phyloP scores from a whole-genome alignment of 2,797 vertebrate genomes.

The Chaetodon trifasciatus region DNA sequence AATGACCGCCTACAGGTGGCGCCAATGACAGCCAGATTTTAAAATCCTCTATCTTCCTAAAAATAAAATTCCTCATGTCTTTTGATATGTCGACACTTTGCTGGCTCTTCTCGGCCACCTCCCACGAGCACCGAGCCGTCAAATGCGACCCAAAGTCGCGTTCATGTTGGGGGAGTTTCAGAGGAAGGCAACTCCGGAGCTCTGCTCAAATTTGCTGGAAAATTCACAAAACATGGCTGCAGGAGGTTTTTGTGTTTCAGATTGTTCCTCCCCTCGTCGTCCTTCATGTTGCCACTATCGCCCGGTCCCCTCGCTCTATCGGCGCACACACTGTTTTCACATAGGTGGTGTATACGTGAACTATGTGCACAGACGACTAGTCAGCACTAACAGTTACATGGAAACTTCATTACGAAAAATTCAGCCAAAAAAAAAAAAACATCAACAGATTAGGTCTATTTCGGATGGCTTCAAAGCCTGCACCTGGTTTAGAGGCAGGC shows the following conservation, averaged over 20 bases:
- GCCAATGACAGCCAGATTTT: slow-evolving; percentile 76
- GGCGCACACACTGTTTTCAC: slow-evolving; percentile 18
- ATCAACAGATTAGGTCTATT: slow-evolving; percentile 80
- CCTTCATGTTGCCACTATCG: slow-evolving; percentile 80
- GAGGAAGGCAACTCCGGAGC: slow-evolving; percentile 65
- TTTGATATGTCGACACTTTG: slow-evolving; percentile 45
- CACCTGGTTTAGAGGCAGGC: slow-evolving; percentile 64
- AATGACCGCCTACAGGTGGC: slow-evolving; percentile 85
- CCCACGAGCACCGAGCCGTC: background rate
- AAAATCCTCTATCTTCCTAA: slow-evolving; percentile 72
- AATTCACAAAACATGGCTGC: slow-evolving; percentile 90
- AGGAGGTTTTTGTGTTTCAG: slow-evolving; percentile 87
- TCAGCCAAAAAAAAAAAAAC: slow-evolving; percentile 50
- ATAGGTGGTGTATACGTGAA: slow-evolving; percentile 24
- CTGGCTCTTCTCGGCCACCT: background rate
- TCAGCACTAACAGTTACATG: slow-evolving; percentile 49
- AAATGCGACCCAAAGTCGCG: background rate
- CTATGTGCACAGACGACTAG: slow-evolving; percentile 46
- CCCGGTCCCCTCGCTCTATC: slow-evolving; percentile 45
- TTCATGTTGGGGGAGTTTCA: slow-evolving; percentile 4
- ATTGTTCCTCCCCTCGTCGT: slow-evolving; percentile 85
- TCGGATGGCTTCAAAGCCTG: slow-evolving; percentile 65
- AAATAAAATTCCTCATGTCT: slow-evolving; percentile 61
- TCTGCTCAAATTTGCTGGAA: slow-evolving; percentile 79
- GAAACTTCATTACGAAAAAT: slow-evolving; percentile 79